phyloP scores from a whole-genome alignment of 2,113 vertebrate genomes.

The Chascanopsetta lugubris region DNA sequence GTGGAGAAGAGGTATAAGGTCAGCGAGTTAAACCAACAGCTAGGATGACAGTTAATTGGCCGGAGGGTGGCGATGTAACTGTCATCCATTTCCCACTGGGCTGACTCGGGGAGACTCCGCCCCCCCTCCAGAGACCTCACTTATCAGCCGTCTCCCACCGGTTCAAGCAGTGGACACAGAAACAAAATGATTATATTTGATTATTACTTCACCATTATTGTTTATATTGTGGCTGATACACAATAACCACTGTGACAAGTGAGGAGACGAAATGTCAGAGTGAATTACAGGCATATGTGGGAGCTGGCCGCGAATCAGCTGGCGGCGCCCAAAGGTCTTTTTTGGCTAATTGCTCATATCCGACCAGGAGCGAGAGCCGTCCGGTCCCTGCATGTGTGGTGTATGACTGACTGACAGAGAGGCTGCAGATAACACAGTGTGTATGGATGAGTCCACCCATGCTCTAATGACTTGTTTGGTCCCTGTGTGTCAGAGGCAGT shows the following conservation, averaged over 20 bases:
- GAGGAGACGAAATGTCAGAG: constrained; percentile 81
- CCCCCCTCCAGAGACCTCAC: constrained; percentile 67
- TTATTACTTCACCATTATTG: constrained; percentile 79
- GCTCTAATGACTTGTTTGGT: constrained; percentile 77
- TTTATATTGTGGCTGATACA: constrained; percentile 79
- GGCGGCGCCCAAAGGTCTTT: constrained; percentile 75
- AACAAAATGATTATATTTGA: constrained; percentile 73
- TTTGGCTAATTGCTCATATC: constrained; percentile 79
- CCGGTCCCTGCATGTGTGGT: constrained; percentile 56
- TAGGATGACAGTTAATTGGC: constrained; percentile 84
- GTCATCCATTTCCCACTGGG: constrained; percentile 80
- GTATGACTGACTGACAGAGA: constrained; percentile 62
- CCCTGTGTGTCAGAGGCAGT: constrained; percentile 67
- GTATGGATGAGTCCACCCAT: constrained; percentile 64
- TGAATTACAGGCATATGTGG: constrained; percentile 81
- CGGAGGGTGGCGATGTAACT: constrained; percentile 81
- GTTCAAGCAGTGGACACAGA: constrained; percentile 80
- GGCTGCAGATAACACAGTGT: constrained; percentile 68
- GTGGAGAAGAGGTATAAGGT: constrained; percentile 78
- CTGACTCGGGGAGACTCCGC: constrained; percentile 62
- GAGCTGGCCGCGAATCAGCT: constrained; percentile 76
- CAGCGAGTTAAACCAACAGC: constrained; percentile 85
- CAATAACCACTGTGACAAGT: constrained; percentile 80
- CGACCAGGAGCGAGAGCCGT: constrained; percentile 63
- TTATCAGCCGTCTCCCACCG: constrained; percentile 76